Base-by-base conservation (phyloP, 2,113 vertebrate genomes). In the Caracal caracal region DNA sequence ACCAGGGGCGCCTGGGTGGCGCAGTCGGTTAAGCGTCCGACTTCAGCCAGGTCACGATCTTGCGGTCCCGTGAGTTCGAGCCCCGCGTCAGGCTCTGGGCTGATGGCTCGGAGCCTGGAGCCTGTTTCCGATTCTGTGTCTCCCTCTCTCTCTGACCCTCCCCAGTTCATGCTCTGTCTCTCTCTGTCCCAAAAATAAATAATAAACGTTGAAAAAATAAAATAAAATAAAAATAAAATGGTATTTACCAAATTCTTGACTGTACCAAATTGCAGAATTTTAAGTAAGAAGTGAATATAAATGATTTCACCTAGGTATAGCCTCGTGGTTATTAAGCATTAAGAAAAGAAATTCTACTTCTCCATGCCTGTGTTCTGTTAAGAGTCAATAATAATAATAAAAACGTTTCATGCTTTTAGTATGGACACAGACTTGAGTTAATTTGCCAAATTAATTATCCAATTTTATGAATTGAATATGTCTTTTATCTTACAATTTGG, bases 371-470 rank as follows among this genome's bases (percentile, higher is more conserved):
- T 66, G 13, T 88, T 97, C 73, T 95, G 63, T 90, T 40, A 93
- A 82, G 80, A 92, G 30, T 75, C 24, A 76, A 96, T 94, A 84
- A 93, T 86, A 76, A 95, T 4, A 4, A 43, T 87, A 94, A 93
- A 96, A 96, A 49, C 26, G 0, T 87, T 49, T 75, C 61, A 71
- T 84, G 56, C n/a, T 84, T 93, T 92, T 78, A 91, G 35, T 76
- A 84, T 90, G 30, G 53, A 80, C 37, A 87, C 16, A 91, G 63
- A 92, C 73, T 83, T 83, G 94, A 94, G 90, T 33, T 35, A 96
- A 81, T 95, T 93, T 87, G 81, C 68, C 82, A 94, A 97, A 96
- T 73, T 93, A 96, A 97, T 91, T 96, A 80, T 90, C 71, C 40
- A 87, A 78, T 92, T 97, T 97, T 88, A 73, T 88, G 63, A 94